Evolutionary conservation across 2,888 invertebrate genomes (phyloP), one percentile per base, ranked within the genome.

Genomic region (Elmis aenea): DNA sequence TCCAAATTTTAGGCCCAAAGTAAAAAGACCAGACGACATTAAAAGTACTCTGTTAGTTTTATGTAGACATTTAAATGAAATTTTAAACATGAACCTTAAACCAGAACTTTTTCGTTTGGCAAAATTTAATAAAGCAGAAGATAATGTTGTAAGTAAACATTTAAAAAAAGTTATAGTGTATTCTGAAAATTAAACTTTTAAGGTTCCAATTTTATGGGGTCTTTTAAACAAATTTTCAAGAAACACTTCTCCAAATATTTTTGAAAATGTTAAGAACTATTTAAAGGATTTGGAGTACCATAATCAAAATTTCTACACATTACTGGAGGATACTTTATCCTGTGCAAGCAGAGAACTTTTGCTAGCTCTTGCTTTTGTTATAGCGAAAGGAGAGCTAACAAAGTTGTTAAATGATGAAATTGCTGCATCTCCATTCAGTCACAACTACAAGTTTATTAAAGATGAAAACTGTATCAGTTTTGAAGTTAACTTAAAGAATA

Each of bases 71-170:
- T 48, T 69, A 18, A 59, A 56, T 40, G 45, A 51, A 14, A 51
- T 62, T 0, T 51, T 57, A 29, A 50, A 54, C 11, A 45, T 57
- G 5, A 16, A 52, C 5, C 45, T 67, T 11, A 62, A 59, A 42
- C 58, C 66, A 0, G 67, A 69, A 42, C 51, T 61, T 39, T 66
- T 69, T 32, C 51, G 62, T 48, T 38, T 57, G 13, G 62, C 65
- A 2, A 69, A 68, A 46, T 62, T 57, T 27, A 54, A 66, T 38
- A 48, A 57, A 43, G 41, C 42, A 4, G 54, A 55, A 2, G 48
- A 59, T 4, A 50, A 58, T 35, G 49, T 52, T 24, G 67, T 68
- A 49, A 63, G 64, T 60, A 22, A 12, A 12, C 1, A 14, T 6
- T 28, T 20, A 5, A 20, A 8, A 12, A 25, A 27, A 14, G 10